These are phyloP conservation scores for Eutolmus rufibarbis DNA, from an alignment of 2,888 invertebrate species.

Conservation along the genomic window DNA sequence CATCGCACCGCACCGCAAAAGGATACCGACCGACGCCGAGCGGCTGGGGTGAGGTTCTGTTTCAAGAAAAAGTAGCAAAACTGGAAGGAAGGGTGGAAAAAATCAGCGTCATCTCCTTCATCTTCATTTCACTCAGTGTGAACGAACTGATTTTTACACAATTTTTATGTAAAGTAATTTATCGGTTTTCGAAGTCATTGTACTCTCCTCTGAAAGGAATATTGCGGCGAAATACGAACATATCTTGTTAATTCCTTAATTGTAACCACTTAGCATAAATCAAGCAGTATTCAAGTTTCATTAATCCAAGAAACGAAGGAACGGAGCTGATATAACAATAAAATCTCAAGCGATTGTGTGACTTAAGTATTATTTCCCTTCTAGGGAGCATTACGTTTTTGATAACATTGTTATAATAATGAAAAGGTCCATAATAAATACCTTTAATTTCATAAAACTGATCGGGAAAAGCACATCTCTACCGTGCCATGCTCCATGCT, in stretches of 20 bases:
- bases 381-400: too few relatives aligned
- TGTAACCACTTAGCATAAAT: too few relatives aligned
- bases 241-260: not conserved
- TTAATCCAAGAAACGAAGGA: too few relatives aligned
- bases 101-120: not conserved
- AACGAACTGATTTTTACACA: not conserved
- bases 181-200: not conserved
- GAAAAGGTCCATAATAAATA: too few relatives aligned
- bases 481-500: too few relatives aligned
- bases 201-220: not conserved
- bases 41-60: not conserved
- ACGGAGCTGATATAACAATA: too few relatives aligned
- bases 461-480: too few relatives aligned
- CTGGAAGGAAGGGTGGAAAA: not conserved
- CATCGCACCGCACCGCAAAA: not conserved
- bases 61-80: not conserved
- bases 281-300: too few relatives aligned
- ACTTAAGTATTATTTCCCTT: too few relatives aligned
- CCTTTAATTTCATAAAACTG: too few relatives aligned
- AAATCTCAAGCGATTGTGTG: too few relatives aligned
- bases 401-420: too few relatives aligned
- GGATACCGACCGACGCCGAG: not conserved
- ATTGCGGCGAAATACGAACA: not conserved
- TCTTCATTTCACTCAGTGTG: not conserved
- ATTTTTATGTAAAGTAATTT: not conserved